phyloP scores from a whole-genome alignment of 1,140 invertebrate genomes.

The Chironomus tepperi region DNA sequence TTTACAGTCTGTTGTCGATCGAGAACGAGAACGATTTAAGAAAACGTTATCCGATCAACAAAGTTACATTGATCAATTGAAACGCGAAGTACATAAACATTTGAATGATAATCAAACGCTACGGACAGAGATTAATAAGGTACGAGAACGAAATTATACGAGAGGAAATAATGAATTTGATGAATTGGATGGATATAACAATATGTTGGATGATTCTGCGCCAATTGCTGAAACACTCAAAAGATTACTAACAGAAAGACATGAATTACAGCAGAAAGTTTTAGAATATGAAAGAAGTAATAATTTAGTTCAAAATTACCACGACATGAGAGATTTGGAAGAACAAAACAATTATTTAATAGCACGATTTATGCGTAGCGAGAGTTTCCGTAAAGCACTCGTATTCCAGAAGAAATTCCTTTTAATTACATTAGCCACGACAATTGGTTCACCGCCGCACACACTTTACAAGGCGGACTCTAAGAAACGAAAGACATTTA shows the following conservation, averaged over 20 bases:
- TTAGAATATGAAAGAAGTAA: constrained; percentile 35
- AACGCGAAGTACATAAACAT: constrained; percentile 37
- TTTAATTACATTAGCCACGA: constrained; percentile 57
- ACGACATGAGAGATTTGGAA: constrained; percentile 32
- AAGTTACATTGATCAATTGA: constrained; percentile 46
- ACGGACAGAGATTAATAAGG: not conserved
- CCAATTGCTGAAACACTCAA: constrained; percentile 44
- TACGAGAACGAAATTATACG: not conserved
- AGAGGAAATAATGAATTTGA: constrained; percentile 34
- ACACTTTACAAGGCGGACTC: constrained; percentile 29
- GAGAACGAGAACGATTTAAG: constrained; percentile 42
- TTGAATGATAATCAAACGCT: constrained; percentile 33
- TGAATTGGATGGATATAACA: constrained; percentile 35
- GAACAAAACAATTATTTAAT: constrained; percentile 56
- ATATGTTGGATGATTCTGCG: constrained; percentile 32
- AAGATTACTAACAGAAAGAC: constrained; percentile 41
- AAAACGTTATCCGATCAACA: constrained; percentile 46
- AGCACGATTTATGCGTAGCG: constrained; percentile 60
- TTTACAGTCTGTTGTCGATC: constrained; percentile 39
- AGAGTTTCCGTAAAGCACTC: constrained; percentile 73
- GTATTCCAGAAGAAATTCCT: constrained; percentile 80
- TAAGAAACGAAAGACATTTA: constrained; percentile 39
- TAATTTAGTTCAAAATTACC: constrained; percentile 30
- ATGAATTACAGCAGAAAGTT: constrained; percentile 39
- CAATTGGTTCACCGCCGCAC: constrained; percentile 43